A percentile compares a stretch with the other conserved stretches of the same genome.
phyloP scores from a whole-genome alignment of 2,797 vertebrate genomes.

The Oreochromis grahami region DNA sequence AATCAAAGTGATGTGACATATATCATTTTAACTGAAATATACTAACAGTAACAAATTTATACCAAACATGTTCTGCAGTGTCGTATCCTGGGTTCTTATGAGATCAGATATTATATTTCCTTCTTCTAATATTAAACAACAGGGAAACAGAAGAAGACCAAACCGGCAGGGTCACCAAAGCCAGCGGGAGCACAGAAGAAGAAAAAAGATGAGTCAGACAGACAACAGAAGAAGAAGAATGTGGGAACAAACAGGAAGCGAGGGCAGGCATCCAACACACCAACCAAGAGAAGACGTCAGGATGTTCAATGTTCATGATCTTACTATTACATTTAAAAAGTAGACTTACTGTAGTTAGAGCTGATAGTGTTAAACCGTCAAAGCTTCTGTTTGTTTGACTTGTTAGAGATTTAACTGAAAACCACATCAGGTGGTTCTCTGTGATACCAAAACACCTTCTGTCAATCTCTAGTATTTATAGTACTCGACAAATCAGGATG shows the following conservation, averaged over 20 bases:
- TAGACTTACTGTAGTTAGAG: too few relatives aligned
- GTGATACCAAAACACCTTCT: rapidly evolving
- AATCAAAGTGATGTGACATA: neutral
- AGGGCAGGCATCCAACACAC: neutral
- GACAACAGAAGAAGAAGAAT: neutral
- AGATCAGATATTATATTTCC: neutral
- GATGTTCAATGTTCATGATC: neutral
- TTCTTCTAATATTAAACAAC: neutral
- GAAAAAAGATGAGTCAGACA: too few relatives aligned
- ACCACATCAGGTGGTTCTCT: rapidly evolving
- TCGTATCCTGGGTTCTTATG: rapidly evolving
- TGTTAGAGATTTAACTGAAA: neutral
- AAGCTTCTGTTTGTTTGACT: too few relatives aligned
- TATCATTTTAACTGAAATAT: rapidly evolving
- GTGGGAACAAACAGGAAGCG: neutral
- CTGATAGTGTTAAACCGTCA: too few relatives aligned
- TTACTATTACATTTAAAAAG: too few relatives aligned
- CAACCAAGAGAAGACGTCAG: neutral
- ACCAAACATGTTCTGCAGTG: neutral
- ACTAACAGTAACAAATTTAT: neutral
- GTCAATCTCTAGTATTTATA: neutral
- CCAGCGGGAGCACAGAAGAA: neutral
- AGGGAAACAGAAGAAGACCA: neutral
- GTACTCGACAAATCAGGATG: neutral
- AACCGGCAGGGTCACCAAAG: neutral